Percentiles rank a stretch among this genome's conserved stretches.
Conservation (phyloP, 2,113 vertebrate genomes). For the Montifringilla adamsi region DNA sequence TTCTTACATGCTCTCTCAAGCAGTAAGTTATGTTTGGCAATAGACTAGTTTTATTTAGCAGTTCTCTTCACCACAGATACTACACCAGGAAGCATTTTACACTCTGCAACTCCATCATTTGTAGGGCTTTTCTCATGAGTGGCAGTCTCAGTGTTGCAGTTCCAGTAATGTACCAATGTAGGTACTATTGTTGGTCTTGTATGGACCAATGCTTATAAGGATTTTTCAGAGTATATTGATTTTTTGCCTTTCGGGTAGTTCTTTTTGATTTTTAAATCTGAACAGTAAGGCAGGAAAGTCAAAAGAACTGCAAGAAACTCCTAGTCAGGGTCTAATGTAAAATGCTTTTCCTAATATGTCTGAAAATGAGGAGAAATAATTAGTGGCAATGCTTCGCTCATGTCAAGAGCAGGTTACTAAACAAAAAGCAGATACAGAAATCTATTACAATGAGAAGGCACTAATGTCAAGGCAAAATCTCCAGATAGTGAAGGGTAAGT, state of each 20-base stretch:
- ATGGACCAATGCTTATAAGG: not conserved
- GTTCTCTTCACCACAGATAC: not conserved
- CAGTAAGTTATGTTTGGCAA: not conserved
- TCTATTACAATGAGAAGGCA: not conserved
- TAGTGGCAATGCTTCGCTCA: not conserved
- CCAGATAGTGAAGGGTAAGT: not conserved
- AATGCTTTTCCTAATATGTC: not conserved
- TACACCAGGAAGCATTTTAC: not conserved
- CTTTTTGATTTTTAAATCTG: not conserved
- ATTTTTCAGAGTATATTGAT: not conserved
- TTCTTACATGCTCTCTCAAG: not conserved
- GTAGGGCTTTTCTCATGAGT: not conserved
- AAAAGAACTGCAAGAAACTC: not conserved
- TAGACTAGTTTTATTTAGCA: not conserved
- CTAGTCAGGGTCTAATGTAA: not conserved
- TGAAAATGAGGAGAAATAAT: not conserved
- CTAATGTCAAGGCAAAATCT: not conserved
- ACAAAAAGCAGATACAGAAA: not conserved
- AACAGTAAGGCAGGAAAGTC: not conserved
- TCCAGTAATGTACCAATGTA: not conserved
- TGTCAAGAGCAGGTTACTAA: not conserved
- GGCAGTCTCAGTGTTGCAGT: not conserved
- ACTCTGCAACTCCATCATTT: not conserved
- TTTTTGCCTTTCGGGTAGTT: not conserved
- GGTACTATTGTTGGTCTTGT: not conserved